Conservation (phyloP, 2,113 vertebrate species). For the Upupa epops region DNA sequence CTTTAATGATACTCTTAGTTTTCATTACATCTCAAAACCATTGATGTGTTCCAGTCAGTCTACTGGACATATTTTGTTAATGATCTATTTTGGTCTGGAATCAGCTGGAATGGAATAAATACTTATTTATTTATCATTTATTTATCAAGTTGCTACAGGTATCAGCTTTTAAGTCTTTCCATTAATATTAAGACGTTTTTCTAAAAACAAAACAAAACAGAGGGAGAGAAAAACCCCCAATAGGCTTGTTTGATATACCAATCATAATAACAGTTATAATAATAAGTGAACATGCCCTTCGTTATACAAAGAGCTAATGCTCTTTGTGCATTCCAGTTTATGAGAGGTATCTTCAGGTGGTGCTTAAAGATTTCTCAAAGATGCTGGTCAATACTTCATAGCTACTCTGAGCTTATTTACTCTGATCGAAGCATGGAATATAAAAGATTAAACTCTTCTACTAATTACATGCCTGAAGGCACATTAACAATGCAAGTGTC, state of each 20-base stretch:
- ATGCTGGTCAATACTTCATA: conserved; percentile 80
- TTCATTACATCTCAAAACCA: neutral
- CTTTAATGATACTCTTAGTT: neutral
- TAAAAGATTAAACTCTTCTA: conserved; percentile 83
- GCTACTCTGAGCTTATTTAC: conserved; percentile 76
- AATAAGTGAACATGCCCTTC: conserved; percentile 3
- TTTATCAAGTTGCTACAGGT: neutral
- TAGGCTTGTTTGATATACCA: too few relatives aligned
- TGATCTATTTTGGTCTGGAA: neutral
- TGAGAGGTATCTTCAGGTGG: conserved; percentile 58
- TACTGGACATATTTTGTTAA: neutral
- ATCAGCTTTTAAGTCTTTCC: neutral
- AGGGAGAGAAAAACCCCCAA: neutral
- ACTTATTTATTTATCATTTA: neutral
- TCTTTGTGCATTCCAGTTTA: conserved; percentile 59
- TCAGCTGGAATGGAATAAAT: neutral
- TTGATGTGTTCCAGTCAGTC: neutral
- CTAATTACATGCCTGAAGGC: conserved; percentile 86
- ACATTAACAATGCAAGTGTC: conserved; percentile 84
- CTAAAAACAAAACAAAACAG: neutral
- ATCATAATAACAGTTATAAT: neutral
- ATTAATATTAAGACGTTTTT: neutral
- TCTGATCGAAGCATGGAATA: conserved; percentile 80
- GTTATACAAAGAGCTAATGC: conserved; percentile 54
- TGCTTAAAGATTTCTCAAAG: conserved; percentile 70